These are phyloP conservation scores for Arctocebus calabarensis DNA, from an alignment of 2,797 vertebrate species.

Conservation along the genomic window DNA sequence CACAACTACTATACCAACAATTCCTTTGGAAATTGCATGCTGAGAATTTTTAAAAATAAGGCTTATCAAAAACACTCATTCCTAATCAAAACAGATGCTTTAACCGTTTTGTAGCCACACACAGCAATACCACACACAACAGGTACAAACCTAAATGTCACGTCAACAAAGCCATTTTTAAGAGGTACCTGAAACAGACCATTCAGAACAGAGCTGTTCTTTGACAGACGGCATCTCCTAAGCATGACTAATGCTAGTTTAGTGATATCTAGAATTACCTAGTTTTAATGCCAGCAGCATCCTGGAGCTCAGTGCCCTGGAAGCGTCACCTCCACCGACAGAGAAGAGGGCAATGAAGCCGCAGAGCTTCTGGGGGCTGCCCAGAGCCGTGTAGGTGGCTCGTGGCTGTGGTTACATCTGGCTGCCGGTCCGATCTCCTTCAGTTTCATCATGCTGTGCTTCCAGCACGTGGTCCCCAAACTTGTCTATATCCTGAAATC, in stretches of 20 bases:
- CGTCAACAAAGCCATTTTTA: constrained; percentile 54
- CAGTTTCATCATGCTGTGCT: neutral
- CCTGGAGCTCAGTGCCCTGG: neutral
- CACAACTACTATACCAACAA: constrained; percentile 24
- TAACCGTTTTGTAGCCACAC: constrained; percentile 35
- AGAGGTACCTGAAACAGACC: neutral
- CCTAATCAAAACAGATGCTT: constrained; percentile 50
- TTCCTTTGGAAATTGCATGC: constrained; percentile 40
- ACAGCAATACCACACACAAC: constrained; percentile 27
- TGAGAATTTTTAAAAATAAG: neutral
- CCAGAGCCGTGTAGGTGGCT: neutral
- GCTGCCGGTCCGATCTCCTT: neutral
- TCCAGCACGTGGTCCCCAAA: neutral
- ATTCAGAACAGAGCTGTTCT: neutral
- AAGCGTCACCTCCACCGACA: neutral
- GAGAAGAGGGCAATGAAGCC: neutral
- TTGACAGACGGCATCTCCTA: neutral
- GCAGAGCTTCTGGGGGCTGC: neutral
- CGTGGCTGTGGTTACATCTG: neutral
- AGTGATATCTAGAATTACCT: neutral
- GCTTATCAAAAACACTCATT: constrained; percentile 53
- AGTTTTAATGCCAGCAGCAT: constrained; percentile 2
- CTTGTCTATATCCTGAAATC: neutral
- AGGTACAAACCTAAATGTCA: constrained; percentile 51
- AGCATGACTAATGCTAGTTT: neutral